phyloP scores from a whole-genome alignment of 37 sponge, comb jelly and placozoan species.

The Beroe ovata region DNA sequence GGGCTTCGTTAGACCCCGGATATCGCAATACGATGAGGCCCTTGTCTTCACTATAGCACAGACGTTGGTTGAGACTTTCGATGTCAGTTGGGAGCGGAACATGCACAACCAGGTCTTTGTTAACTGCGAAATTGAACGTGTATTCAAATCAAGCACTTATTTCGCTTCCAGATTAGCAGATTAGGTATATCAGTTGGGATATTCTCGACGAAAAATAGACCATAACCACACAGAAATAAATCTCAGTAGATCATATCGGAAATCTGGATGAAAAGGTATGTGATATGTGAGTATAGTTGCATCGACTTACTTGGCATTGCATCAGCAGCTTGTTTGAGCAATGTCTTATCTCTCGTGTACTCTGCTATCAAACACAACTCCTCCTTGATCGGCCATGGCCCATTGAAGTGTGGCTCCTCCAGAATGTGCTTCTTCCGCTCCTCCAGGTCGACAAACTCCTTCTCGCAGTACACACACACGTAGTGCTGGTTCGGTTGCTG shows the following conservation, averaged over 20 bases:
- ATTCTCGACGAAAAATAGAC: no score
- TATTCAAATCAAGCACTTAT: no score
- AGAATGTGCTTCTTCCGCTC: constrained; percentile 14
- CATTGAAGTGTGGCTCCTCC: constrained; percentile 23
- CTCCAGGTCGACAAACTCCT: not conserved
- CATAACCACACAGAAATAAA: no score
- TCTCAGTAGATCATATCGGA: no score
- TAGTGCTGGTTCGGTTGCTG: not conserved
- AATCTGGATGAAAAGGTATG: no score
- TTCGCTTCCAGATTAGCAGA: no score
- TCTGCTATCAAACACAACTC: constrained; percentile 40
- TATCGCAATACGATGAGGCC: not conserved
- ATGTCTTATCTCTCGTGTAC: not conserved
- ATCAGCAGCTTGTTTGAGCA: not conserved
- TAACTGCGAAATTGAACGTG: no score
- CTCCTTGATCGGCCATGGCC: constrained; percentile 47
- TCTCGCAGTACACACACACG: constrained; percentile 18
- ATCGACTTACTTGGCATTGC: not conserved
- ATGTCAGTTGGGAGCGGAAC: not conserved
- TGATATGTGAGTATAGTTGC: no score
- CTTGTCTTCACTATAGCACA: not conserved
- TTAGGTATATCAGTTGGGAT: no score
- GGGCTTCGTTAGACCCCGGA: not conserved
- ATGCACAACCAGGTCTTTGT: not conserved
- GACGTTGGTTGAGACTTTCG: not conserved